These are phyloP conservation scores for Phyllopteryx taeniolatus DNA, from an alignment of 2,113 vertebrate genomes.

Conservation along the genomic window DNA sequence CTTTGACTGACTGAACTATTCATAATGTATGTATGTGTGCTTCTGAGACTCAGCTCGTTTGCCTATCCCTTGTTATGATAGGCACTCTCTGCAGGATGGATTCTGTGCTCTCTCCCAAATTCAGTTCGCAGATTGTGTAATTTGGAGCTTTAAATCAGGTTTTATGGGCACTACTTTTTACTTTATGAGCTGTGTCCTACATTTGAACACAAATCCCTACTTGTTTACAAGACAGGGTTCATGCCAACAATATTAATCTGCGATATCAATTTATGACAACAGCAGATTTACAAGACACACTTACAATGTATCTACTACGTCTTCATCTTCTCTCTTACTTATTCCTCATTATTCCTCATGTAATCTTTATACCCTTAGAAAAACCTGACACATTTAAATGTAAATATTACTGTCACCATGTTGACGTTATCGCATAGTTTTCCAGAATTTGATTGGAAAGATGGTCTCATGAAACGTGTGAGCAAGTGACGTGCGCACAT, in stretches of 20 bases:
- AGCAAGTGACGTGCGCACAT: conserved; percentile 1
- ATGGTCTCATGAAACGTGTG: not conserved
- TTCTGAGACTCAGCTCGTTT: not conserved
- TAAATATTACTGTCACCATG: conserved; percentile 11
- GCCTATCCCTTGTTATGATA: not conserved
- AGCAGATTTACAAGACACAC: not conserved
- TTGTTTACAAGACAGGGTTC: conserved; percentile 33
- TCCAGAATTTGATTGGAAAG: too few relatives aligned
- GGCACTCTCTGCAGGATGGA: not conserved
- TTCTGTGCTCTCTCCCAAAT: not conserved
- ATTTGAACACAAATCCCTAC: conserved; percentile 27
- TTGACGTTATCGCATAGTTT: not conserved
- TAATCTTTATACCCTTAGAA: not conserved
- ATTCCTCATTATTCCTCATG: conserved; percentile 22
- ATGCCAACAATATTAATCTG: conserved; percentile 15
- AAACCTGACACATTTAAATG: conserved; percentile 20
- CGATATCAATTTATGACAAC: conserved; percentile 20
- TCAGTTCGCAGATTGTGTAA: conserved; percentile 5
- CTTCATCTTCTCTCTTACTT: conserved; percentile 14
- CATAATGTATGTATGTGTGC: not conserved
- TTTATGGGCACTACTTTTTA: conserved; percentile 21
- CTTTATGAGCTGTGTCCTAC: conserved; percentile 42
- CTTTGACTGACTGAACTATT: not conserved
- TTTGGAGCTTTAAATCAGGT: conserved; percentile 15
- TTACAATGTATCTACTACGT: conserved; percentile 23